phyloP scores from a whole-genome alignment of 2,797 vertebrate species.

The Octomys mimax region DNA sequence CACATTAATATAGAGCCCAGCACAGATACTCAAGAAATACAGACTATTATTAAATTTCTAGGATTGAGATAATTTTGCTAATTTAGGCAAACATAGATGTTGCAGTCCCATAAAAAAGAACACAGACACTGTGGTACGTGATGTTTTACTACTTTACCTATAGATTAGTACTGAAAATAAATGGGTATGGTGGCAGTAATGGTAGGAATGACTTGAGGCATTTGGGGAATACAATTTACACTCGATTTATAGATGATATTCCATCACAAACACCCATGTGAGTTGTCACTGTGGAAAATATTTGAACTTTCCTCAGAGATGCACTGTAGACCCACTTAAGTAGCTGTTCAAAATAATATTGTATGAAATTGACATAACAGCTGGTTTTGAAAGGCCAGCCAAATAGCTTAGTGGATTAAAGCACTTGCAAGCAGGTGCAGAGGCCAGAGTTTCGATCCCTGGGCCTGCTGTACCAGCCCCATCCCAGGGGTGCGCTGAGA shows the following conservation, averaged over 20 bases:
- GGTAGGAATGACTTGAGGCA: not conserved
- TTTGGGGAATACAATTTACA: not conserved
- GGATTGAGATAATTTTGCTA: not conserved
- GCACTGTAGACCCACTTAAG: not conserved
- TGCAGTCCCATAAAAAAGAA: not conserved
- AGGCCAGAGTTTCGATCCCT: too few species aligned
- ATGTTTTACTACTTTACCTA: not conserved
- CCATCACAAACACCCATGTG: not conserved
- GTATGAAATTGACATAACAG: slow-evolving; percentile 57
- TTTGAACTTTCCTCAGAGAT: slow-evolving; percentile 32
- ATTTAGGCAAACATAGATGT: slow-evolving; percentile 17
- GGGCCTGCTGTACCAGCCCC: too few species aligned
- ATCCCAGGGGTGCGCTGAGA: too few species aligned
- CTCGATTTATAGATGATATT: not conserved
- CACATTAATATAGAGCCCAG: not conserved
- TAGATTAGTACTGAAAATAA: not conserved
- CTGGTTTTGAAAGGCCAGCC: not conserved
- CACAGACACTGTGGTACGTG: not conserved
- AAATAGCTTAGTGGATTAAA: too few species aligned
- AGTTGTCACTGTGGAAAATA: not conserved
- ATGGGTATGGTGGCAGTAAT: not conserved
- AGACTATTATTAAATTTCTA: not conserved
- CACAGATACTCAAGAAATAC: not conserved
- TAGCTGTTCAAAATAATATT: slow-evolving; percentile 51
- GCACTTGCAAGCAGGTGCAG: too few species aligned